Evolutionary conservation across 2,797 vertebrate species (phyloP).

Genomic region (Lepus oiostolus): DNA sequence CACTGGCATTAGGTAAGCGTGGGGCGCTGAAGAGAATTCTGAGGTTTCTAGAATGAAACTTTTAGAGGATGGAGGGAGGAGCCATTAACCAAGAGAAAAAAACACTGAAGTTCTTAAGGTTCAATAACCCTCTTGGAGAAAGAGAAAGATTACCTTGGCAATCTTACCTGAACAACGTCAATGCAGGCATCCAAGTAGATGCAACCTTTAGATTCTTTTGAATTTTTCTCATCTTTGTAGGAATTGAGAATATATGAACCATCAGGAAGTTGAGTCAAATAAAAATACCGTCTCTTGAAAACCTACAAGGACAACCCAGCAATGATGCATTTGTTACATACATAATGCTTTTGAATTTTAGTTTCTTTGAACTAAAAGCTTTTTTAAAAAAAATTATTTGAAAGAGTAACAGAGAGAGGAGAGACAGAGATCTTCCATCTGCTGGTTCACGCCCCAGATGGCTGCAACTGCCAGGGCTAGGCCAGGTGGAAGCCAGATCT

Average conservation of each 20-base stretch:
- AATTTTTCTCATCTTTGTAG: conserved; percentile 99
- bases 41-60: background rate
- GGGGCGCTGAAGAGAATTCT: background rate
- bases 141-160: background rate
- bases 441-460: too few species aligned
- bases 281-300: conserved; percentile 98
- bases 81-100: conserved; percentile 24
- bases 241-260: conserved; percentile 99
- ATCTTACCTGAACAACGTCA: conserved; percentile 94
- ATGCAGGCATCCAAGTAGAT: conserved; percentile 98
- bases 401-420: too few species aligned
- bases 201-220: conserved; percentile 98
- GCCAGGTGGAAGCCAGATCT: too few species aligned
- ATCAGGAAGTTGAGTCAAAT: conserved; percentile 97
- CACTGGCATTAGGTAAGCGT: background rate
- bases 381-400: too few species aligned
- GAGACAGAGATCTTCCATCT: too few species aligned
- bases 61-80: background rate
- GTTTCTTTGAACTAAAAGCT: conserved; percentile 29
- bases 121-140: background rate
- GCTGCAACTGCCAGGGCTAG: too few species aligned
- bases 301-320: conserved; percentile 89
- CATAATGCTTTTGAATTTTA: background rate
- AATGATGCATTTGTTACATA: conserved; percentile 24
- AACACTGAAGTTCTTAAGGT: background rate